Evolutionary conservation across 2,797 vertebrate species (phyloP).

Genomic region (Anguilla anguilla): DNA sequence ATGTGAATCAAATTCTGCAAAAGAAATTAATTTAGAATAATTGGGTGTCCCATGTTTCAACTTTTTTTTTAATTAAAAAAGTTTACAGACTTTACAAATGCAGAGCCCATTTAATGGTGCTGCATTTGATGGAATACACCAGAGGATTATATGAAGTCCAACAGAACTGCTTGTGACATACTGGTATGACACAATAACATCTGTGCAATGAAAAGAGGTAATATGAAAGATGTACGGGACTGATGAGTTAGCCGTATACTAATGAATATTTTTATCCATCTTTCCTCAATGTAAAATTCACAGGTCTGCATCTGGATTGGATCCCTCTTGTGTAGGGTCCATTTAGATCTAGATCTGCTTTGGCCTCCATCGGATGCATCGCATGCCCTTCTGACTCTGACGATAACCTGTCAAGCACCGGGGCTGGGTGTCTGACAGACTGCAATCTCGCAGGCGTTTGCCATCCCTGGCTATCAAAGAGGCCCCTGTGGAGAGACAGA

Average conservation of each 20-base stretch:
- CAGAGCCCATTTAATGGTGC: neutral
- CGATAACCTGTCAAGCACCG: neutral
- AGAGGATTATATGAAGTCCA: neutral
- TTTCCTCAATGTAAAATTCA: neutral
- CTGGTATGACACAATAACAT: neutral
- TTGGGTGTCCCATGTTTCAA: neutral
- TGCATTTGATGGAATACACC: neutral
- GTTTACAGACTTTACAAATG: neutral
- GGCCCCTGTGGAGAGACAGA: slow-evolving; percentile 37
- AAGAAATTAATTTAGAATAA: neutral
- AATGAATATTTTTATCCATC: neutral
- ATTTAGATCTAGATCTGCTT: neutral
- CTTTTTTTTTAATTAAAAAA: neutral
- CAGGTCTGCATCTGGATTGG: neutral
- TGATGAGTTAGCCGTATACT: neutral
- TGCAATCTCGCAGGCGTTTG: neutral
- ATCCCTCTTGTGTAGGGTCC: neutral
- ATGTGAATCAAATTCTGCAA: neutral
- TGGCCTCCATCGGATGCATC: neutral
- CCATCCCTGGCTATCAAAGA: slow-evolving; percentile 33
- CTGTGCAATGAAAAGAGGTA: neutral
- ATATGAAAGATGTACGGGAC: neutral
- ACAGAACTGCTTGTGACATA: neutral
- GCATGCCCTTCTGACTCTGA: neutral
- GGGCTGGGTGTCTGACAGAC: neutral